phyloP scores from a whole-genome alignment of 1,140 invertebrate species.

The Capitella teleta region DNA sequence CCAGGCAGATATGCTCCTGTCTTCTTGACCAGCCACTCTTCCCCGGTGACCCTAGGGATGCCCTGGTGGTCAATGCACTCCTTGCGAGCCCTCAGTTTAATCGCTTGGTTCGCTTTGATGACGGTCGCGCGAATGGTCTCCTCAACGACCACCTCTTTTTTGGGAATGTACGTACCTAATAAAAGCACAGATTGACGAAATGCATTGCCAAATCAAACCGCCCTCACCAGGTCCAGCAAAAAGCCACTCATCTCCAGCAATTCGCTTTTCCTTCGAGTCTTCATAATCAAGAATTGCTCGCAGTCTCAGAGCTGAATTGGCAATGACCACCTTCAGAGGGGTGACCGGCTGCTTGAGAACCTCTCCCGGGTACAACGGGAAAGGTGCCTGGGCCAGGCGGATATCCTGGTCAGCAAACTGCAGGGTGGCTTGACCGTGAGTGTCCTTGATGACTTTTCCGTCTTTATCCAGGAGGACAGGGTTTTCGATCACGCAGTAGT shows the following conservation, averaged over 20 bases:
- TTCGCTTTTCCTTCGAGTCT: constrained; percentile 34
- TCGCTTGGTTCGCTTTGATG: constrained; percentile 44
- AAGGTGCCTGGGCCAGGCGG: constrained; percentile 46
- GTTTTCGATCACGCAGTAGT: constrained; percentile 46
- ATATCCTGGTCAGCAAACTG: constrained; percentile 45
- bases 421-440: constrained; percentile 39
- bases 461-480: constrained; percentile 40
- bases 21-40: constrained; percentile 47
- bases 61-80: constrained; percentile 44
- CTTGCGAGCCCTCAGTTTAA: constrained; percentile 41
- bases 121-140: constrained; percentile 40
- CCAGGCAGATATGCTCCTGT: constrained; percentile 46
- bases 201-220: no score
- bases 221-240: constrained; percentile 47
- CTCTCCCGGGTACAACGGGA: constrained; percentile 48
- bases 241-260: constrained; percentile 47
- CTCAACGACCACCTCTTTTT: constrained; percentile 44
- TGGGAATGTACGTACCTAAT: constrained; percentile 45
- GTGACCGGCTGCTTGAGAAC: constrained; percentile 39
- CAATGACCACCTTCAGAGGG: constrained; percentile 40
- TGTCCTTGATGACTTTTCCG: constrained; percentile 32
- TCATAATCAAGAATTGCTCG: constrained; percentile 42
- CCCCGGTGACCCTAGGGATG: constrained; percentile 40
- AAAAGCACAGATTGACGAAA: no score
- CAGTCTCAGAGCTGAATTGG: constrained; percentile 42